Conservation (phyloP, 1,140 invertebrate species). For the Calephelis nemesis region DNA sequence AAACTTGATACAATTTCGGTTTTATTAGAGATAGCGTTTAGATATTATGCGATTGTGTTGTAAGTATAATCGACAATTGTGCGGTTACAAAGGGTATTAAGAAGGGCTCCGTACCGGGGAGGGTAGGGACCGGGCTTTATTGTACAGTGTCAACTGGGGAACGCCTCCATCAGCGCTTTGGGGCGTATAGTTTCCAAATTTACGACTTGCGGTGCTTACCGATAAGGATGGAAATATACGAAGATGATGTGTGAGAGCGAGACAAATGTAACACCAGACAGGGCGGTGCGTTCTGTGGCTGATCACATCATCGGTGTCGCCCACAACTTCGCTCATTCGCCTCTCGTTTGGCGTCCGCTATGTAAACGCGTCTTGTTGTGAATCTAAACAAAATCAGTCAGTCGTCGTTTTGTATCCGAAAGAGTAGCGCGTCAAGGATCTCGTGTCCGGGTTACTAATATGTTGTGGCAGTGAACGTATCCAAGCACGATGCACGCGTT, state of each 20-base stretch:
- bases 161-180: slow-evolving; percentile 45
- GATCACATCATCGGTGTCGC: slow-evolving; percentile 38
- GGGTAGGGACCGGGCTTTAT: slow-evolving; percentile 38
- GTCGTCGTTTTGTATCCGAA: slow-evolving; percentile 73
- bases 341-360: slow-evolving; percentile 73
- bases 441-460: slow-evolving; percentile 51
- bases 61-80: slow-evolving; percentile 41
- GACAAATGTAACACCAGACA: slow-evolving; percentile 29
- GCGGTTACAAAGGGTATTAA: slow-evolving; percentile 38
- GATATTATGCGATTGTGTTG: slow-evolving; percentile 26
- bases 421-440: slow-evolving; percentile 60
- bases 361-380: slow-evolving; percentile 77
- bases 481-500: slow-evolving; percentile 88
- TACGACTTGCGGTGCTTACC: slow-evolving; percentile 14
- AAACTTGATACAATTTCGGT: slow-evolving; percentile 5
- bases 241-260: slow-evolving; percentile 30
- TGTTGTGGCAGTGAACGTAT: slow-evolving; percentile 64
- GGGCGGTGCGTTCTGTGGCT: slow-evolving; percentile 44
- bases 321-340: slow-evolving; percentile 68
- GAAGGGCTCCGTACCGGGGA: slow-evolving; percentile 37
- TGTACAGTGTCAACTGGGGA: slow-evolving; percentile 28
- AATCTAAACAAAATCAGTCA: slow-evolving; percentile 78
- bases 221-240: slow-evolving; percentile 34
- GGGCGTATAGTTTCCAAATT: slow-evolving; percentile 37
- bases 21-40: slow-evolving; percentile 12